Evolutionary conservation across 2,797 vertebrate species (phyloP).

Genomic region (Danio aesculapii): DNA sequence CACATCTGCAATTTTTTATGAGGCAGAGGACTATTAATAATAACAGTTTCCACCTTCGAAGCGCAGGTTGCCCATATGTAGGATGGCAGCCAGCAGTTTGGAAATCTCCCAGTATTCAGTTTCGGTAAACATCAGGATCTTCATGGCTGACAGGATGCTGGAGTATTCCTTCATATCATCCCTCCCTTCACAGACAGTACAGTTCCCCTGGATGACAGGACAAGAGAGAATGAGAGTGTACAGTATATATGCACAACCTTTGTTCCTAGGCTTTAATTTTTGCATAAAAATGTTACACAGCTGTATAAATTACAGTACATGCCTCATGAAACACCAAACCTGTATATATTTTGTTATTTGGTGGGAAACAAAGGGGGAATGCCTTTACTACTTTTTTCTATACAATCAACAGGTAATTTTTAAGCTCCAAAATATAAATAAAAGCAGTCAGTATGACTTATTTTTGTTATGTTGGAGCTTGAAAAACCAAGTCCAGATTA

Average conservation of each 20-base stretch:
- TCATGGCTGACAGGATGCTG: constrained; percentile 96
- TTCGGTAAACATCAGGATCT: constrained; percentile 96
- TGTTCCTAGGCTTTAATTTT: not conserved
- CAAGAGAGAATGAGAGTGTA: constrained; percentile 16
- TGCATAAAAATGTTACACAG: too few relatives aligned
- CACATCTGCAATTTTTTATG: not conserved
- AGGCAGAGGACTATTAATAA: not conserved
- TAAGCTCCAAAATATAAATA: not conserved
- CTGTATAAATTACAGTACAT: too few relatives aligned
- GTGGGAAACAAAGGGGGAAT: not conserved
- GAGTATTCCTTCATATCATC: constrained; percentile 95
- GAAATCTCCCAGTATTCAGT: constrained; percentile 97
- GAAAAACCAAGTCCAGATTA: not conserved
- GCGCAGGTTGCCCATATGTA: constrained; percentile 95
- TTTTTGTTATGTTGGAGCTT: not conserved
- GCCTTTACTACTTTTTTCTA: not conserved
- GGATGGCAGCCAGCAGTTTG: constrained; percentile 92
- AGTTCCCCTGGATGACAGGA: constrained; percentile 84
- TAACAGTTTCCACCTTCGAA: constrained; percentile 85
- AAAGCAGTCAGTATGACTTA: not conserved
- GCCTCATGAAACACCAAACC: not conserved
- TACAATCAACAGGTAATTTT: not conserved
- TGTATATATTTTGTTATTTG: not conserved
- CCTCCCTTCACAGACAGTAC: constrained; percentile 91
- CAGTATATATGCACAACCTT: not conserved